Conservation (phyloP, 2,888 invertebrate species). For the Vandiemenella viatica region DNA sequence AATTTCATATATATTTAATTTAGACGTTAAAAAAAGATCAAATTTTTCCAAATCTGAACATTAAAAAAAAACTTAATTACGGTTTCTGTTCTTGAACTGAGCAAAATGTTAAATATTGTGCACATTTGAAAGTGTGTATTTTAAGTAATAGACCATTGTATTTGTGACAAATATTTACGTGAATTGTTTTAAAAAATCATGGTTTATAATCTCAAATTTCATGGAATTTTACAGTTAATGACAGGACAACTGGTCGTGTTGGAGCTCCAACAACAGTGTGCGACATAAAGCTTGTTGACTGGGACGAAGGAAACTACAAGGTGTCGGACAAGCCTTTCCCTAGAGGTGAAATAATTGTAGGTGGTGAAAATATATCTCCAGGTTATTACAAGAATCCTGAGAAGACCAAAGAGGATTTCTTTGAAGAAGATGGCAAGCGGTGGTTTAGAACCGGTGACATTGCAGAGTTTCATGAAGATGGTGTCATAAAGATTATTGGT, state of each 20-base stretch:
- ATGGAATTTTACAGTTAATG: conserved; percentile 31
- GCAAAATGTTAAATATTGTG: too few species aligned
- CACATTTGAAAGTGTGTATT: too few species aligned
- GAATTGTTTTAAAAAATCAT: too few species aligned
- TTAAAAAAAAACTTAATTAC: too few species aligned
- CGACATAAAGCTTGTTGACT: conserved; percentile 74
- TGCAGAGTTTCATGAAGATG: conserved; percentile 84
- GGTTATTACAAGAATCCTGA: conserved; percentile 88
- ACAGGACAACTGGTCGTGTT: conserved; percentile 65
- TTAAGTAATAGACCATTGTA: too few species aligned
- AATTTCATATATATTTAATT: too few species aligned
- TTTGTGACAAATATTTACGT: too few species aligned
- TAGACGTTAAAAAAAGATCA: too few species aligned
- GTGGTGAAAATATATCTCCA: conserved; percentile 79
- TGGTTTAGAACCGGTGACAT: conserved; percentile 98
- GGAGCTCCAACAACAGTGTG: conserved; percentile 76
- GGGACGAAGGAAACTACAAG: conserved; percentile 88
- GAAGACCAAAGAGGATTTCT: conserved; percentile 82
- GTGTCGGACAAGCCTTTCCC: conserved; percentile 75
- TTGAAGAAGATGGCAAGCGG: conserved; percentile 57
- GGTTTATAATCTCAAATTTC: not conserved
- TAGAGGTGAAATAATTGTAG: conserved; percentile 70
- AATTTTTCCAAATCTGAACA: too few species aligned
- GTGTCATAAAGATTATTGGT: conserved; percentile 94
- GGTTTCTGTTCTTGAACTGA: too few species aligned